Evolutionary conservation across 2,797 vertebrate species (phyloP).

Genomic region (Enteromius paludinosus): DNA sequence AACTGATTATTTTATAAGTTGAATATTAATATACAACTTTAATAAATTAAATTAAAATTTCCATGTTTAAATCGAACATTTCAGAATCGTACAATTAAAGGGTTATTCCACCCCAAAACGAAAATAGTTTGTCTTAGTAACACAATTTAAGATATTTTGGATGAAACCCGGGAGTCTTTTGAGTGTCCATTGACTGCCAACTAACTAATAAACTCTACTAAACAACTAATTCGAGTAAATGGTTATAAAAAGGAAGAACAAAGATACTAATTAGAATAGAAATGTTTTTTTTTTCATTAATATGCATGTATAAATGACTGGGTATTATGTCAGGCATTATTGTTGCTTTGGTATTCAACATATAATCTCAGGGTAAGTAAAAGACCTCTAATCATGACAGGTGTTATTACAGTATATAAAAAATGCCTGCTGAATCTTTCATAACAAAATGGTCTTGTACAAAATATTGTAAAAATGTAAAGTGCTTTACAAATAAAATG

Average conservation of each 20-base stretch:
- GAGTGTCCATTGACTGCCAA: too few relatives aligned
- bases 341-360: not conserved
- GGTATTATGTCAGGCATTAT: too few relatives aligned
- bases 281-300: too few relatives aligned
- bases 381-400: not conserved
- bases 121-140: too few relatives aligned
- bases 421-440: not conserved
- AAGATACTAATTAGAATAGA: not conserved
- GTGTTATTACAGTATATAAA: not conserved
- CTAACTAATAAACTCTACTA: too few relatives aligned
- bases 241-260: not conserved
- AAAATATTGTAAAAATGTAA: too few relatives aligned
- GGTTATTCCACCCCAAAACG: too few relatives aligned
- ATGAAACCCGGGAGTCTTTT: too few relatives aligned
- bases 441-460: not conserved
- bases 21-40: not conserved
- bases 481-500: too few relatives aligned
- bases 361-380: not conserved
- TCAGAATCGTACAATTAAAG: not conserved
- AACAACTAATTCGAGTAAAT: not conserved
- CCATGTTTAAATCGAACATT: not conserved
- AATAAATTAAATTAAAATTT: not conserved
- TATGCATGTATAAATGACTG: too few relatives aligned
- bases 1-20: not conserved
- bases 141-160: too few relatives aligned